Percentiles rank a stretch among this genome's conserved stretches.
Conservation (phyloP, 2,113 vertebrate genomes). For the Rhinichthys klamathensis region DNA sequence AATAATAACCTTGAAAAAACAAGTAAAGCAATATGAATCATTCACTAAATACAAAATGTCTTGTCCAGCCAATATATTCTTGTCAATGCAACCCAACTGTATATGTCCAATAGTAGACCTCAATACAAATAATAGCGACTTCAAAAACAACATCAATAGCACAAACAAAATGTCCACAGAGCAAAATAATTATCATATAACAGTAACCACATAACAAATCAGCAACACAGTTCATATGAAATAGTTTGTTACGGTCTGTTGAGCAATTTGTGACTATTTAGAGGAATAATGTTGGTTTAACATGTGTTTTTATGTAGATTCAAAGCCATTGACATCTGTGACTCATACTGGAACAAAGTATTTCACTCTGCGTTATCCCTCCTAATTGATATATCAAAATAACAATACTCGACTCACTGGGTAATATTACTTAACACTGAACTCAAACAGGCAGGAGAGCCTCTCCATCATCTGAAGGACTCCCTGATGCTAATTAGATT, state of each 20-base stretch:
- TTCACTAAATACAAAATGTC: not conserved
- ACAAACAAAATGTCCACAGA: not conserved
- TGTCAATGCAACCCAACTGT: not conserved
- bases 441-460: not conserved
- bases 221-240: not conserved
- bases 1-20: not conserved
- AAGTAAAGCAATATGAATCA: not conserved
- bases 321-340: not conserved
- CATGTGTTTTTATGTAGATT: not conserved
- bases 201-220: not conserved
- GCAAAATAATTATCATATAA: not conserved
- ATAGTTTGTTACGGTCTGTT: not conserved
- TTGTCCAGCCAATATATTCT: not conserved
- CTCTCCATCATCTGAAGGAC: constrained; percentile 13
- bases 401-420: not conserved
- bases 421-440: not conserved
- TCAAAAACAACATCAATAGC: not conserved
- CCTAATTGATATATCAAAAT: not conserved
- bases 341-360: not conserved
- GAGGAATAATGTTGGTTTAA: not conserved
- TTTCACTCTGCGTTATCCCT: not conserved
- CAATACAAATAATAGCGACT: not conserved
- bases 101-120: not conserved
- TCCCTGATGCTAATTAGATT: constrained; percentile 2
- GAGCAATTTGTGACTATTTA: not conserved